Conservation (phyloP, 1,140 invertebrate genomes). For the Drosophila auraria region DNA sequence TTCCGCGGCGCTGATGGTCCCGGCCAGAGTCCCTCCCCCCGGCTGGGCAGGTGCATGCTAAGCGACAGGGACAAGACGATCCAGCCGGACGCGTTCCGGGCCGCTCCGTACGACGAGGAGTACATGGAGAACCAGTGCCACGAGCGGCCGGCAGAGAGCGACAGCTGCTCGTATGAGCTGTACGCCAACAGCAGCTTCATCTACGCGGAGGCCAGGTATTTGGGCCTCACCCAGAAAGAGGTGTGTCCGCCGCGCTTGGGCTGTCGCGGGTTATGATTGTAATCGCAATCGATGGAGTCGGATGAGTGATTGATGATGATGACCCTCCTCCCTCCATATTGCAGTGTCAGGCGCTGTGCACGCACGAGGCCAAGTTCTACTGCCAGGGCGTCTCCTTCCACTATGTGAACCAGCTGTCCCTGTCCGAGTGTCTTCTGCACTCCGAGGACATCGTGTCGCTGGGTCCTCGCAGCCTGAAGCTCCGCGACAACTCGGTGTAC, state of each 20-base stretch:
- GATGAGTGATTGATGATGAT: conserved; percentile 76
- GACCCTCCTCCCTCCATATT: conserved; percentile 35
- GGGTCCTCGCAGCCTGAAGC: conserved; percentile 85
- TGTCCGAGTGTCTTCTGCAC: conserved; percentile 85
- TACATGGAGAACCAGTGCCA: conserved; percentile 89
- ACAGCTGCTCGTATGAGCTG: conserved; percentile 81
- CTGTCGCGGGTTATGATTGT: conserved; percentile 65
- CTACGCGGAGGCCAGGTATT: conserved; percentile 81
- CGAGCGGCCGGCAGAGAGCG: conserved; percentile 70
- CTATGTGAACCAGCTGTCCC: conserved; percentile 58
- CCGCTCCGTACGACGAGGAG: conserved; percentile 87
- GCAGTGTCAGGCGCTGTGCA: conserved; percentile 79
- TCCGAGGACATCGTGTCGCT: conserved; percentile 86
- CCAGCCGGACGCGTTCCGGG: conserved; percentile 87
- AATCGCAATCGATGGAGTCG: conserved; percentile 57
- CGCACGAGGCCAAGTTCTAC: conserved; percentile 77
- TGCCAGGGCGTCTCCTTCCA: conserved; percentile 81
- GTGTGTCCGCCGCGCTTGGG: conserved; percentile 65
- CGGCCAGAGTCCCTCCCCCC: conserved; percentile 36
- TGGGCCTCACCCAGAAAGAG: conserved; percentile 83
- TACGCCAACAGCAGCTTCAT: conserved; percentile 83
- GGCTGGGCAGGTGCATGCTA: conserved; percentile 86
- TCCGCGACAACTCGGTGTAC: conserved; percentile 79
- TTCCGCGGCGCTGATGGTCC: conserved; percentile 47
- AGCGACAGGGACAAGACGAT: conserved; percentile 87